Conservation (phyloP, 2,113 vertebrate species). For the Opisthocomus hoazin region DNA sequence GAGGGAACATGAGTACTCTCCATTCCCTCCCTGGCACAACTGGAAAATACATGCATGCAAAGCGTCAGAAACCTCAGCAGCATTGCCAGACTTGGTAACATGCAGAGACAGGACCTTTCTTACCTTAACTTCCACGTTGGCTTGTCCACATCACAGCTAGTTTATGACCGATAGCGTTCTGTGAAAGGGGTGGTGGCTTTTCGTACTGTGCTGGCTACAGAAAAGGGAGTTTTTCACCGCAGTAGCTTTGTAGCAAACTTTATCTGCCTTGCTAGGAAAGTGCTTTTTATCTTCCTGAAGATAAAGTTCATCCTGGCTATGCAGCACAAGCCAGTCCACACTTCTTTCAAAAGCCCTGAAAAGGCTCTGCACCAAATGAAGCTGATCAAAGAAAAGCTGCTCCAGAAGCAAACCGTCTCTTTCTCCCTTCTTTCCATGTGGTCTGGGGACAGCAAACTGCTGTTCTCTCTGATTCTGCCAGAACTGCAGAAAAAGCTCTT, state of each 20-base stretch:
- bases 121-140: neutral
- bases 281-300: neutral
- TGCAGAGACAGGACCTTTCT: neutral
- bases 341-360: constrained; percentile 15
- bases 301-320: neutral
- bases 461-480: constrained; percentile 7
- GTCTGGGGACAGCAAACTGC: neutral
- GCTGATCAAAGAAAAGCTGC: neutral
- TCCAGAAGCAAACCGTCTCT: neutral
- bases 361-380: neutral
- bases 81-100: neutral
- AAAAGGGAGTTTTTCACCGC: neutral
- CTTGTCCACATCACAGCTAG: neutral
- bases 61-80: neutral
- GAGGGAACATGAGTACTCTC: neutral
- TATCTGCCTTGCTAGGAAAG: neutral
- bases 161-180: neutral
- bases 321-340: neutral
- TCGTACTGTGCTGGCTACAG: neutral
- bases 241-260: neutral
- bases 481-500: constrained; percentile 9
- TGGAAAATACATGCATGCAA: neutral
- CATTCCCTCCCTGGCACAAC: neutral
- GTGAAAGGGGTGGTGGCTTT: neutral
- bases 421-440: neutral